Base-by-base conservation (phyloP, 2,797 vertebrate genomes). In the Nannoperca australis region DNA sequence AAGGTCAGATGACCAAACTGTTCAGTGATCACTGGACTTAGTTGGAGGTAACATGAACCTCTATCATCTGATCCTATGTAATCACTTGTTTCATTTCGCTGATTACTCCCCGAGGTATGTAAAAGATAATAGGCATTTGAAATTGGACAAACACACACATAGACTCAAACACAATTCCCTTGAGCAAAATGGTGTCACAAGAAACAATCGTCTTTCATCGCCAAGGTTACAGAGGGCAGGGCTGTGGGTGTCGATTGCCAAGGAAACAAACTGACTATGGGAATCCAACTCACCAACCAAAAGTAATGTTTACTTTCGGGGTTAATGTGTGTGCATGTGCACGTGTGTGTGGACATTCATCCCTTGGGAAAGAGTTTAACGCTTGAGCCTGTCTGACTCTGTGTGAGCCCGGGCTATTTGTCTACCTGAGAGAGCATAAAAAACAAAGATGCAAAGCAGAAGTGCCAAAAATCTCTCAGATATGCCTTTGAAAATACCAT, bases 401-500 rank as follows among this genome's bases (percentile, higher is more conserved):
- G 51, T 73, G 83, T 56, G 58, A 73, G 75, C 36, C 7, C 2
- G n/a, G 73, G 75, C 71, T 59, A 44, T 78, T 67, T 66, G 58
- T 44, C 69, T 79, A 91, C 86, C 79, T 86, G 83, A 71, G 62
- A 63, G 69, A 74, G 51, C 76, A 79, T 81, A 66, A 89, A 89
- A 85, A 83, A 81, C 51, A 76, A 73, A 86, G 83, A 87, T 63
- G 84, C 84, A 90, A 89, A 90, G 82, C 89, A 85, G 80, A 89
- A 81, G 89, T 92, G 91, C 91, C 90, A 92, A 90, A 86, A 89
- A 88, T 78, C 79, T 83, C 81, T 73, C 68, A 82, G 85, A 94
- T 92, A 89, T 84, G 74, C 89, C 89, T 92, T 92, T 93, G 88
- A 95, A 95, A 93, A 82, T 38, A 66, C 87, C 73, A 71, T 94